These are phyloP conservation scores for Hycleus phaleratus DNA, from an alignment of 1,140 invertebrate genomes.

Conservation along the genomic window DNA sequence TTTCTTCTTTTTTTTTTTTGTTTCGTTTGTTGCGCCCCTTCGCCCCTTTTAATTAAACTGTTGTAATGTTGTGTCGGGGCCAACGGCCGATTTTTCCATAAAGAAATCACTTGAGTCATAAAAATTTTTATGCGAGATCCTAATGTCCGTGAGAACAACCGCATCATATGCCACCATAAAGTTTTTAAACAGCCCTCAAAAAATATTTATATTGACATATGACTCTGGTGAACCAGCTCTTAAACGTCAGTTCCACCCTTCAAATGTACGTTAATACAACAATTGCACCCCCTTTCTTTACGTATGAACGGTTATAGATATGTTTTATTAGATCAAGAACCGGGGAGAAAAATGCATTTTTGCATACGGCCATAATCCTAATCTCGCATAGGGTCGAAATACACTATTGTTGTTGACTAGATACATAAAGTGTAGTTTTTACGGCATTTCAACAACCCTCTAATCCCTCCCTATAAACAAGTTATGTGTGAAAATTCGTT, in stretches of 20 bases:
- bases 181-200: constrained; percentile 29
- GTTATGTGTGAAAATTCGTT: constrained; percentile 6
- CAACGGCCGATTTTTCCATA: background rate
- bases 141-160: constrained; percentile 37
- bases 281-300: background rate
- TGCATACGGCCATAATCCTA: constrained; percentile 18
- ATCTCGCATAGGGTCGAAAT: constrained; percentile 12
- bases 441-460: constrained; percentile 19
- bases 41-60: background rate
- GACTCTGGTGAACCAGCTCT: constrained; percentile 30
- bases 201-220: constrained; percentile 39
- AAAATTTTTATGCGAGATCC: constrained; percentile 28
- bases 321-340: constrained; percentile 13
- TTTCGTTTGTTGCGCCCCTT: background rate
- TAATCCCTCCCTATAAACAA: constrained; percentile 14
- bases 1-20: background rate
- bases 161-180: constrained; percentile 27
- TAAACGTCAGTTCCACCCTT: constrained; percentile 8
- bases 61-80: background rate
- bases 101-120: constrained; percentile 11
- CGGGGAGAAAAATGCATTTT: constrained; percentile 8
- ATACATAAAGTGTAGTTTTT: constrained; percentile 22
- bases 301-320: constrained; percentile 18
- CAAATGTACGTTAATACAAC: background rate
- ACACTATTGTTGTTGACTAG: constrained; percentile 7